These are phyloP conservation scores for Austrofundulus limnaeus DNA, from an alignment of 2,113 vertebrate genomes.

Conservation along the genomic window DNA sequence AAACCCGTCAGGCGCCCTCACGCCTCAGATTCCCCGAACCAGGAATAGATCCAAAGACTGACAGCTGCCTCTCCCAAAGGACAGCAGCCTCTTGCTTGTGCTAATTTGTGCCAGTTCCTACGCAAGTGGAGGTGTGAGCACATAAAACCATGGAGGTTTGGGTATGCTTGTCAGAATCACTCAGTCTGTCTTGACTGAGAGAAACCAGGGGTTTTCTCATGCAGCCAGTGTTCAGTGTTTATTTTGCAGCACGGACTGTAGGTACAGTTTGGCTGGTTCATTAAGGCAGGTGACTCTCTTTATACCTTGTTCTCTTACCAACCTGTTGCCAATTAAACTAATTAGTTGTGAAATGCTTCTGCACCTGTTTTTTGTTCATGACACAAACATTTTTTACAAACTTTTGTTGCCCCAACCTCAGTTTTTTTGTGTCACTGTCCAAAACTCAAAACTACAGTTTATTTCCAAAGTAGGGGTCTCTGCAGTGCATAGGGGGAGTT, in stretches of 20 bases:
- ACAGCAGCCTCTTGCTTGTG: conserved; percentile 45
- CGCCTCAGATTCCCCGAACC: conserved; percentile 42
- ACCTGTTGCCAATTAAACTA: too few relatives aligned
- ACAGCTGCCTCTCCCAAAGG: conserved; percentile 69
- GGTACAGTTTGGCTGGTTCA: neutral
- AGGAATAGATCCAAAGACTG: conserved; percentile 71
- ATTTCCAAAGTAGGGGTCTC: too few relatives aligned
- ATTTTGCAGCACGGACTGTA: conserved; percentile 3
- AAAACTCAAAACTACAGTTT: too few relatives aligned
- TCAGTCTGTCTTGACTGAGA: conserved; percentile 36
- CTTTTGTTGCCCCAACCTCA: too few relatives aligned
- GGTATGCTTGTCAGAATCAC: conserved; percentile 48
- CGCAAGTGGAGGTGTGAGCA: conserved; percentile 51
- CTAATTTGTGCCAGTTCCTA: conserved; percentile 67
- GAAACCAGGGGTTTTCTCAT: conserved; percentile 25
- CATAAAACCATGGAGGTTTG: conserved; percentile 45
- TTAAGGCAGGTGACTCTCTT: too few relatives aligned
- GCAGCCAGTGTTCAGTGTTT: conserved; percentile 24
- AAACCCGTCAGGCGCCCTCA: conserved; percentile 42
- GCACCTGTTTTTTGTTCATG: too few relatives aligned
- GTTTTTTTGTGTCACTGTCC: too few relatives aligned
- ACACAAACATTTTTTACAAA: too few relatives aligned
- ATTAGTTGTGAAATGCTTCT: too few relatives aligned
- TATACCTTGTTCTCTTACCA: too few relatives aligned
- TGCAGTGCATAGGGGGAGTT: too few relatives aligned